A percentile compares a stretch with the other conserved stretches of the same genome.
Conservation (phyloP, 2,797 vertebrate genomes). For the Brachyalestes nurse region DNA sequence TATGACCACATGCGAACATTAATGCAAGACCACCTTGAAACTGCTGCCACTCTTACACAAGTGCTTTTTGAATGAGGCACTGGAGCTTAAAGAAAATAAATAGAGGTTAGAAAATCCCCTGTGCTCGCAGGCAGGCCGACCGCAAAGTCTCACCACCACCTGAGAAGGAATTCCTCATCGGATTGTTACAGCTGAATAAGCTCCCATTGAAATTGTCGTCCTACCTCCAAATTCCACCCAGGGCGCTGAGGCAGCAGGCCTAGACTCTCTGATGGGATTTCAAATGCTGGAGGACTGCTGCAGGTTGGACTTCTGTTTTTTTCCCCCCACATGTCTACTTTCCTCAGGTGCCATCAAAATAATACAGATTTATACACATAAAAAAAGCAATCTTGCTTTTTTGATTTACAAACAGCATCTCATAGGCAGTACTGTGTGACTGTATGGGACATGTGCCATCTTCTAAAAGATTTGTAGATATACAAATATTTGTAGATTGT, state of each 20-base stretch:
- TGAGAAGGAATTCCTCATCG: conserved; percentile 59
- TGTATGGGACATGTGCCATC: neutral
- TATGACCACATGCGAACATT: conserved; percentile 5
- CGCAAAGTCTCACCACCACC: conserved; percentile 45
- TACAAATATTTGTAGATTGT: too few relatives aligned
- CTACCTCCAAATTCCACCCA: conserved; percentile 57
- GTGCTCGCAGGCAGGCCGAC: conserved; percentile 36
- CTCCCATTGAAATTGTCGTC: conserved; percentile 40
- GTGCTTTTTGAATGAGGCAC: conserved; percentile 33
- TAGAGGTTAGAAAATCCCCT: conserved; percentile 44
- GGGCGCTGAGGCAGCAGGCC: conserved; percentile 28
- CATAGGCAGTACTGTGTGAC: neutral
- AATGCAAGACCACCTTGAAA: conserved; percentile 1
- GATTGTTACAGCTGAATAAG: conserved; percentile 59
- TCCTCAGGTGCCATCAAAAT: neutral
- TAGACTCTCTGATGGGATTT: conserved; percentile 25
- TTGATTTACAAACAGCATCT: neutral
- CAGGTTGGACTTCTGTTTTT: conserved; percentile 29
- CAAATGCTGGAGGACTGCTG: conserved; percentile 20
- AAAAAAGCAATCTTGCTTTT: neutral
- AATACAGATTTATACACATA: neutral
- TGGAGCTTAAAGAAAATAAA: conserved; percentile 46
- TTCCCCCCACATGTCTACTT: neutral
- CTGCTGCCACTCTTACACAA: conserved; percentile 7
- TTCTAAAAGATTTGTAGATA: too few relatives aligned